Conservation (phyloP, 2,888 invertebrate species). For the Drosophila cracens region DNA sequence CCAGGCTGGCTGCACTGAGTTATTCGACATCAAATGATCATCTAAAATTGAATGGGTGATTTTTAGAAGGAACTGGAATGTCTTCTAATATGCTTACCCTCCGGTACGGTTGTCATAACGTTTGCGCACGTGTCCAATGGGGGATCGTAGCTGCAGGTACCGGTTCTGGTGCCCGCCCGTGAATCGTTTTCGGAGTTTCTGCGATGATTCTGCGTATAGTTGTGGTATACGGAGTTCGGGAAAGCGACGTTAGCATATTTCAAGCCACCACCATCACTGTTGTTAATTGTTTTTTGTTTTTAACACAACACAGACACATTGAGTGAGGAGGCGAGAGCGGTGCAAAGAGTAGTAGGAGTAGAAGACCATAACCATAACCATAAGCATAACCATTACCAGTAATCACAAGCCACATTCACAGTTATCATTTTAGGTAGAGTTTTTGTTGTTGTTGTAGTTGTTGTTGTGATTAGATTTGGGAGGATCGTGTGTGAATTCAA, state of each 20-base stretch:
- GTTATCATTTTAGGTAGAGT: conserved; percentile 37
- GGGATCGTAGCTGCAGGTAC: conserved; percentile 82
- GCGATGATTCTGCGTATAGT: conserved; percentile 82
- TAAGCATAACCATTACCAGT: conserved; percentile 34
- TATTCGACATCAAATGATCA: conserved; percentile 86
- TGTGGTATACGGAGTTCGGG: conserved; percentile 85
- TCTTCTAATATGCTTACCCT: conserved; percentile 70
- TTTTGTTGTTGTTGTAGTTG: conserved; percentile 11
- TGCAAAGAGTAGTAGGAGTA: conserved; percentile 39
- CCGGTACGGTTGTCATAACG: conserved; percentile 83
- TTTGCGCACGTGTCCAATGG: conserved; percentile 84
- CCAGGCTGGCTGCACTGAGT: conserved; percentile 91
- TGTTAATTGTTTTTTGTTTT: conserved; percentile 25
- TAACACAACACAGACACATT: conserved; percentile 57
- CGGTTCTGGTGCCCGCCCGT: conserved; percentile 83
- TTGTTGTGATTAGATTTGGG: conserved; percentile 25
- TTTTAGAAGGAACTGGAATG: not conserved
- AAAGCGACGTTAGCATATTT: conserved; percentile 89
- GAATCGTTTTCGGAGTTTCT: conserved; percentile 84
- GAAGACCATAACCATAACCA: conserved; percentile 36
- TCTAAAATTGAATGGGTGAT: conserved; percentile 55
- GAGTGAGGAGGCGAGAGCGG: conserved; percentile 29
- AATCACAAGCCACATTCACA: conserved; percentile 32
- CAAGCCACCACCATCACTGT: conserved; percentile 84
- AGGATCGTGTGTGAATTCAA: conserved; percentile 6